Base-by-base conservation (phyloP, 2,113 vertebrate genomes). In the Oncorhynchus mykiss region DNA sequence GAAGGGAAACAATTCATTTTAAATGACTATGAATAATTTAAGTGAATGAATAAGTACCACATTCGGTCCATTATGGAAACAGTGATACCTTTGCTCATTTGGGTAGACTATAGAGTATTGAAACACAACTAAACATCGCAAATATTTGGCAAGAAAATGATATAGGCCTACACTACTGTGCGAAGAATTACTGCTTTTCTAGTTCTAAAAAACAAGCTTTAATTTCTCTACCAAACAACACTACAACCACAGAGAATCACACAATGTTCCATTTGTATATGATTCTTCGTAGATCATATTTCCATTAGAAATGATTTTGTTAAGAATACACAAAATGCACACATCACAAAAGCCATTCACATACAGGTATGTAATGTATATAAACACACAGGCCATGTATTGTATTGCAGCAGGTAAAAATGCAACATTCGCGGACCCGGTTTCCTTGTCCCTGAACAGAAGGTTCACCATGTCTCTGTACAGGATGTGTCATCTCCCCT, bases 281-380 rank as follows among this genome's bases (percentile, higher is more conserved):
- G 82, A 80, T 78, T 82, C 48, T 75, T 79, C 73, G 78, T 81
- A 77, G 82, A 85, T 81, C 48, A 20, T 74, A 69, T 66, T 71
- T 84, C 59, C 71, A 75, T 84, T 76, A 85, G 78, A 88, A 89
- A 90, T 76, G 49, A 77, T 85, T 83, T 88, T 83, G 73, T 86
- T 84, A 87, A 88, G 81, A 92, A 87, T 85, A 90, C 92, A 93
- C 86, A 82, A 85, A 89, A 87, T 84, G 88, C 85, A 88, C 85
- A 88, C 54, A 69, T 89, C 85, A 90, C 87, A 87, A 88, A 91
- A 91, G 90, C 89, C 88, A 86, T 84, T 89, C 77, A 88, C 39
- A 25, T 86, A 27, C 27, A 27, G 27, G 27, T 27, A 79, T 81
- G 66, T 87, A 66, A 75, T 73, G 66, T 76, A 73, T 67, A 67